phyloP scores from a whole-genome alignment of 2,888 invertebrate species.

The Ceraclea dissimilis region DNA sequence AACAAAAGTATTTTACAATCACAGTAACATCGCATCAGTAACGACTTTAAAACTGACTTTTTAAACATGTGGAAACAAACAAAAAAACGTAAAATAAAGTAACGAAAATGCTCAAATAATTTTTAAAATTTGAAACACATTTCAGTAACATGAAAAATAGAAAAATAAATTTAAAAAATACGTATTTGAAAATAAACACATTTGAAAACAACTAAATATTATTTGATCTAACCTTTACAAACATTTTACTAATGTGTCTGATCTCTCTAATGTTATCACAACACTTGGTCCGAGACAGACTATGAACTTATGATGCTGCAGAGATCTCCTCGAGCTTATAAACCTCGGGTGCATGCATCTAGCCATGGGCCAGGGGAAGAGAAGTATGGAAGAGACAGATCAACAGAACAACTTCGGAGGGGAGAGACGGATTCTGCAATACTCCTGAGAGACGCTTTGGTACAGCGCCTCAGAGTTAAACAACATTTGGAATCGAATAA shows the following conservation, averaged over 20 bases:
- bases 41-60: too few species aligned
- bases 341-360: conserved; percentile 6
- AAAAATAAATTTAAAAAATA: too few species aligned
- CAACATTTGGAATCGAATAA: background rate
- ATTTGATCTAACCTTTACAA: background rate
- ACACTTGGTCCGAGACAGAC: conserved; percentile 8
- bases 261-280: background rate
- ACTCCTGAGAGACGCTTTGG: conserved; percentile 5
- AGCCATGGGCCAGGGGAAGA: conserved; percentile 4
- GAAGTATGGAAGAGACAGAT: background rate
- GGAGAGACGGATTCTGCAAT: conserved; percentile 8
- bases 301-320: conserved; percentile 12
- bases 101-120: too few species aligned
- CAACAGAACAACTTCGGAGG: background rate
- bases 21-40: background rate
- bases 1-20: background rate
- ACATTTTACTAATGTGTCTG: background rate
- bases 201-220: background rate
- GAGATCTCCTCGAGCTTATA: conserved; percentile 12
- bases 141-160: too few species aligned
- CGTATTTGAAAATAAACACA: background rate
- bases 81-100: background rate
- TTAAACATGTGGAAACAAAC: too few species aligned
- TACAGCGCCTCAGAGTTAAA: background rate
- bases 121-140: too few species aligned